phyloP scores from a whole-genome alignment of 2,113 vertebrate genomes.

The Grus americana region DNA sequence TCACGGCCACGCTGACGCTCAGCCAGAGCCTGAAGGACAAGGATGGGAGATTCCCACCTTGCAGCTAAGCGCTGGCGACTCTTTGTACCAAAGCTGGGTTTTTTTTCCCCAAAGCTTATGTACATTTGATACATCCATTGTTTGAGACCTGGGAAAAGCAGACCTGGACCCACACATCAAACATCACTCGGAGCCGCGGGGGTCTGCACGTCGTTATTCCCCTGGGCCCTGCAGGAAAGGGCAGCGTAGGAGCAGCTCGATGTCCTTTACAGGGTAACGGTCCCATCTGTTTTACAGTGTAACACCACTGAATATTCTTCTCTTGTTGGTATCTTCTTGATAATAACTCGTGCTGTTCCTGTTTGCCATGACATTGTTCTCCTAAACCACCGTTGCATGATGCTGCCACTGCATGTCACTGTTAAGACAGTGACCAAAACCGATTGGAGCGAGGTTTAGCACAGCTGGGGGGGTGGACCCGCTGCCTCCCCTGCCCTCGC shows the following conservation, averaged over 20 bases:
- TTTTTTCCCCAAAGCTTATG: not conserved
- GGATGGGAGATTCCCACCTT: not conserved
- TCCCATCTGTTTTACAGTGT: not conserved
- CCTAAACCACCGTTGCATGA: not conserved
- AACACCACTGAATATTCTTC: not conserved
- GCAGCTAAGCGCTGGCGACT: not conserved
- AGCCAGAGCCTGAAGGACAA: not conserved
- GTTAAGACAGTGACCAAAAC: not conserved
- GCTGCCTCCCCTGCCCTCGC: too few relatives aligned
- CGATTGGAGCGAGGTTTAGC: not conserved
- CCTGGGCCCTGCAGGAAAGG: not conserved
- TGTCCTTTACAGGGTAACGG: not conserved
- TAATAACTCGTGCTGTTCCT: not conserved
- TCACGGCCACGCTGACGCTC: not conserved
- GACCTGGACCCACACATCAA: not conserved
- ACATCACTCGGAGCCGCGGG: not conserved
- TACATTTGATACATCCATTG: not conserved
- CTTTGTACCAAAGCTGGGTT: not conserved
- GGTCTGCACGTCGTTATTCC: not conserved
- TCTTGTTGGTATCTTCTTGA: not conserved
- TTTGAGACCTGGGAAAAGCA: rapidly evolving
- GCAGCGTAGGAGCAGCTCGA: not conserved
- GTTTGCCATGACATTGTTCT: not conserved
- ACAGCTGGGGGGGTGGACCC: not conserved
- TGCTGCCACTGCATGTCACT: not conserved